Base-by-base conservation (phyloP, 2,113 vertebrate genomes). In the Saccopteryx bilineata region DNA sequence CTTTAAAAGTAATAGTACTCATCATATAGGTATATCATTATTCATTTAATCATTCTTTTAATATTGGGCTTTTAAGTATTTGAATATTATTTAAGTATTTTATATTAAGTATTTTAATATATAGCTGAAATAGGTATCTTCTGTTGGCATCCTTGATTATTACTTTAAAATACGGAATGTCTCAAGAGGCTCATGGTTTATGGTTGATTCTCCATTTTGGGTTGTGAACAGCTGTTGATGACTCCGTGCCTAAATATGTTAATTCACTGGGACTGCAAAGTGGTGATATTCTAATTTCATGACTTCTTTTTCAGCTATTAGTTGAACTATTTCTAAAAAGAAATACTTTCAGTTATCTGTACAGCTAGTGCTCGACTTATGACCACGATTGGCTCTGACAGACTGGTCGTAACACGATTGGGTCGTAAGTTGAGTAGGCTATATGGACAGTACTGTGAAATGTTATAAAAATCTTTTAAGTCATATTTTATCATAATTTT, bases 261-360 rank as follows among this genome's bases (percentile, higher is more conserved):
- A 39, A 46, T 52, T 78, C 15, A 58, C 18, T 87, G 54, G 50
- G 52, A 5, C 60, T 86, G 31, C 31, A 75, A 63, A 81, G 75
- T 69, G 39, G 39, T 89, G 26, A 65, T 80, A 33, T 50, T 93
- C 52, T 68, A 13, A 65, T 85, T 80, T 74, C 10, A 28, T 71
- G n/a, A 83, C 69, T 79, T 71, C 28, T 24, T 58, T 65, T 48
- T 80, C 21, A 78, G 52, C 60, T 89, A 13, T 72, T 90, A 26
- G 15, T 85, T 83, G 54, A 87, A 66, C 66, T 84, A 33, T 94
- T 61, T 76, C 61, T 93, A 0, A 50, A 69, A 68, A 95, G 46
- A 81, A 24, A 68, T 39, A 31, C 54, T 76, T 80, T 63, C 11
- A 54, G 2, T 63, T 50, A 18, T 71, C 48, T 93, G 3, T 39